Conservation (phyloP, 2,113 vertebrate genomes). For the Thalassarche chlororhynchos region DNA sequence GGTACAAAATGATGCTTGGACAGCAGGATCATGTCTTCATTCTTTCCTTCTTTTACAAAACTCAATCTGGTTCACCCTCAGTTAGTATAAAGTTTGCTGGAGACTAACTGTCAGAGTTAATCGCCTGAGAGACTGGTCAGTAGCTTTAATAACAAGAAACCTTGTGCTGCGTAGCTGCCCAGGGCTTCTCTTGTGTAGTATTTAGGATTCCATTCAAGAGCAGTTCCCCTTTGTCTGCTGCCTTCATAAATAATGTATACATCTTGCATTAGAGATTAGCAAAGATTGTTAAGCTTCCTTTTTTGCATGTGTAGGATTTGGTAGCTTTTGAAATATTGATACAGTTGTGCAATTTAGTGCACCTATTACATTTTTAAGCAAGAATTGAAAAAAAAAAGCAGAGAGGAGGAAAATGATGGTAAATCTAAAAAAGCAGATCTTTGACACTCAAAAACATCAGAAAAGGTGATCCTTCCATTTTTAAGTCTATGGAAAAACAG, state of each 20-base stretch:
- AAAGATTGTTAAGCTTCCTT: conserved; percentile 61
- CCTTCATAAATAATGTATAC: conserved; percentile 75
- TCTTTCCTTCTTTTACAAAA: neutral
- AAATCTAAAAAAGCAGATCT: neutral
- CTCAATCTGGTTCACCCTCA: neutral
- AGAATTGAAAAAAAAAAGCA: neutral
- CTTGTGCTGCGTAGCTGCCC: neutral
- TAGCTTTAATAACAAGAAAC: conserved; percentile 26
- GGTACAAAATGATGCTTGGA: neutral
- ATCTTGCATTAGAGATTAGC: conserved; percentile 70
- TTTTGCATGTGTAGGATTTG: conserved; percentile 46
- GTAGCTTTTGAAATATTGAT: conserved; percentile 73
- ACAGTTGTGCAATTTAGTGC: conserved; percentile 27
- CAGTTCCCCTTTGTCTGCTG: conserved; percentile 56
- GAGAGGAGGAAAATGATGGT: neutral
- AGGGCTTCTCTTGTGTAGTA: neutral
- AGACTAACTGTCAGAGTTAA: neutral
- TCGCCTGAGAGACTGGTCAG: neutral
- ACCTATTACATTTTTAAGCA: conserved; percentile 30
- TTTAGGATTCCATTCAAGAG: conserved; percentile 58
- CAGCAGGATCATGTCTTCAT: neutral
- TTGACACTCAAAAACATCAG: neutral
- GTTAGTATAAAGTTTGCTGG: neutral
- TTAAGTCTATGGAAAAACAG: neutral
- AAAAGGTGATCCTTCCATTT: neutral